phyloP scores from a whole-genome alignment of 2,888 invertebrate species.

The Meganola albula region DNA sequence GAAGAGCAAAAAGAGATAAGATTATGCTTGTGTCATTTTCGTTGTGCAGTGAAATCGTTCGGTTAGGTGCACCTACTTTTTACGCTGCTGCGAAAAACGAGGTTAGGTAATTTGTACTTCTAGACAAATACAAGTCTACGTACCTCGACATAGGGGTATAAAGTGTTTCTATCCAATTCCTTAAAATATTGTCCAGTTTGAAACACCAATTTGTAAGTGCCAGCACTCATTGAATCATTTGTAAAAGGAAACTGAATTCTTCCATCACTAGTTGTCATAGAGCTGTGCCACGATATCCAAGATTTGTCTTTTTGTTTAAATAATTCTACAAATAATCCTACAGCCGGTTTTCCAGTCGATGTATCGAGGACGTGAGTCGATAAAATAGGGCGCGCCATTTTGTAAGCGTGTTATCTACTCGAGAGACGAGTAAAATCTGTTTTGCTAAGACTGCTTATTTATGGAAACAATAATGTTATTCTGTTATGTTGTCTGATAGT shows the following conservation, averaged over 20 bases:
- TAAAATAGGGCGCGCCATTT: slow-evolving; percentile 76
- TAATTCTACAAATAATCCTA: slow-evolving; percentile 81
- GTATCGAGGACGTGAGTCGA: slow-evolving; percentile 88
- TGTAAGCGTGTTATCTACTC: slow-evolving; percentile 12
- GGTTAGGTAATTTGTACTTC: no score
- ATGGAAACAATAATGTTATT: no score
- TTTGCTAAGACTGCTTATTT: no score
- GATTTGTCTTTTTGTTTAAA: slow-evolving; percentile 80
- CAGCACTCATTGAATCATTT: slow-evolving; percentile 77
- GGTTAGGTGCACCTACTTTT: no score
- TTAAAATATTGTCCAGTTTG: slow-evolving; percentile 85
- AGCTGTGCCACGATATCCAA: slow-evolving; percentile 83
- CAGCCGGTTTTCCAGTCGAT: slow-evolving; percentile 81
- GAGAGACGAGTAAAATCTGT: background rate
- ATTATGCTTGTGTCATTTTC: no score
- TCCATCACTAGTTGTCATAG: slow-evolving; percentile 81
- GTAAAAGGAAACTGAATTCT: slow-evolving; percentile 80
- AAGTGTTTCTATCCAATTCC: slow-evolving; percentile 74
- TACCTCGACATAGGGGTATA: slow-evolving; percentile 88
- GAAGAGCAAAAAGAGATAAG: no score
- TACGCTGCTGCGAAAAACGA: no score
- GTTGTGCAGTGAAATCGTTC: no score
- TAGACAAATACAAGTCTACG: slow-evolving; percentile 24
- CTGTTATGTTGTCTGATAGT: no score
- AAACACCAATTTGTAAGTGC: slow-evolving; percentile 86